Percentiles rank a stretch among this genome's conserved stretches.
These are phyloP conservation scores for Gibbula magus DNA, from an alignment of 2,888 invertebrate species.

Conservation along the genomic window DNA sequence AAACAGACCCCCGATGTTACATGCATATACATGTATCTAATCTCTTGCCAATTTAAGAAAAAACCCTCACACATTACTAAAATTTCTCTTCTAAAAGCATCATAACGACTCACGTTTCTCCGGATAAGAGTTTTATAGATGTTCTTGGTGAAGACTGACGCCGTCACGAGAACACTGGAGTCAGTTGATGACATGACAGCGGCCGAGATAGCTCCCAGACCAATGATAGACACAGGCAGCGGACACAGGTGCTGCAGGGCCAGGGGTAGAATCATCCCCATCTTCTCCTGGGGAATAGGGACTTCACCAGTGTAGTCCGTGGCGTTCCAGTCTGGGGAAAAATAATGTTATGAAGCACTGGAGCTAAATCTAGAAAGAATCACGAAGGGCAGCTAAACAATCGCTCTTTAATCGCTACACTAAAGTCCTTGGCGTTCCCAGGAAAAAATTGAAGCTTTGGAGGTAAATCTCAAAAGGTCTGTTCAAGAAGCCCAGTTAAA, in stretches of 20 bases:
- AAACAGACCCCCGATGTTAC: too few relatives aligned
- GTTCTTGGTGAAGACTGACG: slow-evolving; percentile 45
- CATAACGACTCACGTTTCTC: slow-evolving; percentile 39
- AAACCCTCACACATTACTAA: too few relatives aligned
- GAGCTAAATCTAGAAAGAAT: neutral
- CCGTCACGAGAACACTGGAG: slow-evolving; percentile 43
- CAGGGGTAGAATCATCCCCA: slow-evolving; percentile 40
- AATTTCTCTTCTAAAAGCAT: too few relatives aligned
- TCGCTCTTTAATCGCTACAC: neutral
- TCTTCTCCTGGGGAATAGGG: slow-evolving; percentile 27
- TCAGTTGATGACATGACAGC: slow-evolving; percentile 55
- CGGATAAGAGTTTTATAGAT: slow-evolving; percentile 42
- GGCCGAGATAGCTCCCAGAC: slow-evolving; percentile 49
- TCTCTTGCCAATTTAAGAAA: too few relatives aligned
- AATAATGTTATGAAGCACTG: neutral
- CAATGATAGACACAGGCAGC: slow-evolving; percentile 41
- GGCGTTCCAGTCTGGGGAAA: slow-evolving; percentile 46
- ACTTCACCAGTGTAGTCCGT: slow-evolving; percentile 36
- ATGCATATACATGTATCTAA: too few relatives aligned
- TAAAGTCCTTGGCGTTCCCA: neutral
- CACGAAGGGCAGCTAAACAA: neutral
- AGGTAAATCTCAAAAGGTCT: too few relatives aligned
- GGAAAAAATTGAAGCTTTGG: too few relatives aligned
- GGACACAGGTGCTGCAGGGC: slow-evolving; percentile 48
- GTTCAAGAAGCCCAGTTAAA: too few relatives aligned